Percentiles rank a stretch among this genome's conserved stretches.
phyloP scores from a whole-genome alignment of 2,113 vertebrate species.

The Sapajus apella region DNA sequence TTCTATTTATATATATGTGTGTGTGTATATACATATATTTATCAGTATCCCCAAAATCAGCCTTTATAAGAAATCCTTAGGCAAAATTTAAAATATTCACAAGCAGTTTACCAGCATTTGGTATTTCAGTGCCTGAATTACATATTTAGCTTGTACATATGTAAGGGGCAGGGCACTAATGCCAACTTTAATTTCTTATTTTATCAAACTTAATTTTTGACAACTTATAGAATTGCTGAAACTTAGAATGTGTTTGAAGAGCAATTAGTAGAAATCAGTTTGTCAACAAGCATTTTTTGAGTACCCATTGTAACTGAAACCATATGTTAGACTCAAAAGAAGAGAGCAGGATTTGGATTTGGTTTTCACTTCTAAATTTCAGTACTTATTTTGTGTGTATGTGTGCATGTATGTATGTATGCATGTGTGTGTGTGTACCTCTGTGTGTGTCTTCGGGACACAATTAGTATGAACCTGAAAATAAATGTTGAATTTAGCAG shows the following conservation, averaged over 20 bases:
- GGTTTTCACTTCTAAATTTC: constrained; percentile 44
- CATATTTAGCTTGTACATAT: neutral
- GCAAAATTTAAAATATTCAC: constrained; percentile 51
- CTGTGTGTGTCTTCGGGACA: neutral
- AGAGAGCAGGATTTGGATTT: constrained; percentile 45
- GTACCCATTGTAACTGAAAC: constrained; percentile 37
- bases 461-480: constrained; percentile 37
- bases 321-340: constrained; percentile 54
- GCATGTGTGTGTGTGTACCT: neutral
- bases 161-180: constrained; percentile 20
- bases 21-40: no score
- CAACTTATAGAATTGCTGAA: constrained; percentile 57
- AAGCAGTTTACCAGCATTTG: constrained; percentile 27
- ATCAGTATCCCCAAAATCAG: neutral
- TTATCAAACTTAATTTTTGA: constrained; percentile 50
- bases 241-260: constrained; percentile 56
- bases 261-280: constrained; percentile 64
- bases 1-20: neutral
- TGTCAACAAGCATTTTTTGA: constrained; percentile 51
- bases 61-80: constrained; percentile 31
- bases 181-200: constrained; percentile 49
- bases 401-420: neutral
- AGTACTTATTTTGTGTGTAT: neutral
- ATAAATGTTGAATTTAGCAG: constrained; percentile 43
- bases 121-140: constrained; percentile 1